Conservation (phyloP, 2,888 invertebrate genomes). For the Thymelicus lineola region DNA sequence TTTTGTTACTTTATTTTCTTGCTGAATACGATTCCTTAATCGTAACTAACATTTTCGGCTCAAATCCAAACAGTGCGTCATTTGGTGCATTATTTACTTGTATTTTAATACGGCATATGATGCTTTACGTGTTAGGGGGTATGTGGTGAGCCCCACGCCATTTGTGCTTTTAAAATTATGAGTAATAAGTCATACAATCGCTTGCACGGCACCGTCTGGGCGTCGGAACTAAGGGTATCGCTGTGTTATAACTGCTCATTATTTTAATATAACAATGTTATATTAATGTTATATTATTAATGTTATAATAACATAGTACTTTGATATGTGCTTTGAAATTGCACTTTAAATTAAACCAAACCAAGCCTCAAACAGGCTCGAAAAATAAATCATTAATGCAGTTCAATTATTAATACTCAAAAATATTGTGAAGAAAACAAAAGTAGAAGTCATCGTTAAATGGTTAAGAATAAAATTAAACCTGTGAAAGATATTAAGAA, state of each 20-base stretch:
- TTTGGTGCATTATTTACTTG: conserved; percentile 59
- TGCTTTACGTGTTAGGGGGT: conserved; percentile 66
- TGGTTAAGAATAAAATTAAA: too few species aligned
- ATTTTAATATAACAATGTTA: too few species aligned
- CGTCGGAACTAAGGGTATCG: conserved; percentile 7
- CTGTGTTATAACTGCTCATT: neutral
- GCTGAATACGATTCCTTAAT: neutral
- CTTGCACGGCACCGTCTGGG: conserved; percentile 38
- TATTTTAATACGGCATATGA: conserved; percentile 65
- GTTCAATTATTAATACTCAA: too few species aligned
- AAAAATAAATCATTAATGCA: too few species aligned
- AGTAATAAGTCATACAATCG: conserved; percentile 38
- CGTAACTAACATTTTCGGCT: conserved; percentile 16
- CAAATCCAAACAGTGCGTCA: conserved; percentile 35
- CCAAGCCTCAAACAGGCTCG: too few species aligned
- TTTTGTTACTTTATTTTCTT: neutral
- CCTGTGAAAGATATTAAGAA: too few species aligned
- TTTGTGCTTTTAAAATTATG: conserved; percentile 74
- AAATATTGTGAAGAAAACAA: too few species aligned
- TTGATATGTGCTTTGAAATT: too few species aligned
- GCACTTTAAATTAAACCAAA: too few species aligned
- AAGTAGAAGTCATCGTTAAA: too few species aligned
- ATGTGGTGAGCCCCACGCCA: conserved; percentile 58
- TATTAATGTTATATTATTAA: too few species aligned
- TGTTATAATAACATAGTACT: too few species aligned